These are phyloP conservation scores for Charina bottae DNA, from an alignment of 2,113 vertebrate species.

Conservation along the genomic window DNA sequence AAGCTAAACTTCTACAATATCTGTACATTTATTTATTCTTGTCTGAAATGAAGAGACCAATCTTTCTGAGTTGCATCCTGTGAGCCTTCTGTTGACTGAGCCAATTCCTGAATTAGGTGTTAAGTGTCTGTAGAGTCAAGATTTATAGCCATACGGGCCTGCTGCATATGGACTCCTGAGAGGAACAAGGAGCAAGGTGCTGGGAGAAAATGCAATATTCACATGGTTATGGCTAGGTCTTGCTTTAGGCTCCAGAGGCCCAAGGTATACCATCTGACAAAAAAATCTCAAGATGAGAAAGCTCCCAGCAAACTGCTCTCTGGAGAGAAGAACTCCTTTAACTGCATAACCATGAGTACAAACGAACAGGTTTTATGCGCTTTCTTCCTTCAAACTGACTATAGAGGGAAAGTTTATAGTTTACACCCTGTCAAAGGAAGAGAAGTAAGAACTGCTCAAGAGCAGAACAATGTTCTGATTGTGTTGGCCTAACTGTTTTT, in stretches of 20 bases:
- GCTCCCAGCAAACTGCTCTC: background rate
- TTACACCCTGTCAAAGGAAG: background rate
- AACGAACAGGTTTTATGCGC: background rate
- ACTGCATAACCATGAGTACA: background rate
- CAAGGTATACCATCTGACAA: constrained; percentile 33
- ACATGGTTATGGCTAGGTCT: constrained; percentile 28
- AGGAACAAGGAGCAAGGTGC: constrained; percentile 23
- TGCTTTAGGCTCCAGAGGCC: constrained; percentile 39
- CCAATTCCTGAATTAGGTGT: no score
- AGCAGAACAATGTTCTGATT: background rate
- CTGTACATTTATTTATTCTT: no score
- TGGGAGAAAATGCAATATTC: constrained; percentile 16
- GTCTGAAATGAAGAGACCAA: no score
- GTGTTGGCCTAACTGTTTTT: background rate
- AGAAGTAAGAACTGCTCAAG: background rate
- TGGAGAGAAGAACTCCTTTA: constrained; percentile 26
- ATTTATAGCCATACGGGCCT: no score
- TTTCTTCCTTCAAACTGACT: background rate
- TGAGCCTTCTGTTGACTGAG: no score
- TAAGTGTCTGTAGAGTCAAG: no score
- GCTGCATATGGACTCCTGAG: background rate
- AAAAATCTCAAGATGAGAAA: constrained; percentile 37
- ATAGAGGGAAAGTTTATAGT: background rate
- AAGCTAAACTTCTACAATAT: no score
- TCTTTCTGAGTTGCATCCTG: no score